Conservation (phyloP, 2,113 vertebrate genomes). For the Motacilla tschutschensis region DNA sequence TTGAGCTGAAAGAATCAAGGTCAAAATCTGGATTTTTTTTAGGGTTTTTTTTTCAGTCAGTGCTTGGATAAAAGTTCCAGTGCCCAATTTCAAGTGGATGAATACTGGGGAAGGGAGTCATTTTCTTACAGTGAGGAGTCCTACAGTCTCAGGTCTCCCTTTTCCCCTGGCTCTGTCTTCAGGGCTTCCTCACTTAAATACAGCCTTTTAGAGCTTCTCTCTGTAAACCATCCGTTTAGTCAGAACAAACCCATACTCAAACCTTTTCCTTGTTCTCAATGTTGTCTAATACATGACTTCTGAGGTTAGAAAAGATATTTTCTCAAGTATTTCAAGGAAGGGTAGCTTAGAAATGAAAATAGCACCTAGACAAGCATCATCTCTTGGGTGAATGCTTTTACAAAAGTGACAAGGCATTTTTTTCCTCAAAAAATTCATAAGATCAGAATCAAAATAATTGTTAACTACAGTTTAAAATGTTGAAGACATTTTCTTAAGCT, state of each 20-base stretch:
- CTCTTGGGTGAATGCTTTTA: neutral
- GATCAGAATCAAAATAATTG: neutral
- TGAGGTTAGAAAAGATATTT: neutral
- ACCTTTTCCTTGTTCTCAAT: neutral
- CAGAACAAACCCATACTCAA: neutral
- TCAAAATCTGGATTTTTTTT: neutral
- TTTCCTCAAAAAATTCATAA: neutral
- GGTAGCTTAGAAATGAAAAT: neutral
- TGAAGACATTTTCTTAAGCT: neutral
- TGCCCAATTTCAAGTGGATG: neutral
- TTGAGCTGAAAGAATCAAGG: neutral
- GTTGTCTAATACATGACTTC: neutral
- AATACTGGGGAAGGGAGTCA: fast-evolving
- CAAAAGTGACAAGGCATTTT: neutral
- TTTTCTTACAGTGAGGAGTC: neutral
- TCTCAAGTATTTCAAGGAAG: neutral
- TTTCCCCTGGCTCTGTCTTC: neutral
- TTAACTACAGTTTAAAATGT: neutral
- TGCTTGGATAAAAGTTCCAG: neutral
- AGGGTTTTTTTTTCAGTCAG: fast-evolving
- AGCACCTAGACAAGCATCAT: neutral
- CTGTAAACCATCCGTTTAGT: neutral
- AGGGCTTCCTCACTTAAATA: neutral
- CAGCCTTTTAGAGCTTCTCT: neutral
- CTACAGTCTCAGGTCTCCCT: neutral